phyloP scores from a whole-genome alignment of 2,888 invertebrate species.

The Drosophila anomalata region DNA sequence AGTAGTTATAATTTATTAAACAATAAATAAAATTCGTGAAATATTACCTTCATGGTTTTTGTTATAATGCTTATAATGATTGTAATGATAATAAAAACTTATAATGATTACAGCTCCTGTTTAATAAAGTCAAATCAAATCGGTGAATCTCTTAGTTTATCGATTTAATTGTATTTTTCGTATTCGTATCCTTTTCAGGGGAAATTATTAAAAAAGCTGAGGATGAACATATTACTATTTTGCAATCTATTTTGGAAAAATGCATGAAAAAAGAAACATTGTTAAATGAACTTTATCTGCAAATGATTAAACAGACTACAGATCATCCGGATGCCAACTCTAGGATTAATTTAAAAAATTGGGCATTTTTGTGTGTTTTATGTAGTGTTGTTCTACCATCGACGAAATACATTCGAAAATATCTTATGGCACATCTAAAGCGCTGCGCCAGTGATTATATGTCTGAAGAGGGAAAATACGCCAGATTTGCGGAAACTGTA shows the following conservation, averaged over 20 bases:
- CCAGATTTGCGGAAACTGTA: constrained; percentile 95
- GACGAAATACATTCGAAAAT: constrained; percentile 92
- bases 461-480: constrained; percentile 97
- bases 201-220: constrained; percentile 89
- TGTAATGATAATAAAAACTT: too few species aligned
- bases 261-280: constrained; percentile 95
- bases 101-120: too few species aligned
- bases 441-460: constrained; percentile 94
- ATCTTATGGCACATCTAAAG: constrained; percentile 94
- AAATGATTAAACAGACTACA: constrained; percentile 96
- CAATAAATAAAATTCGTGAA: too few species aligned
- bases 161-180: neutral
- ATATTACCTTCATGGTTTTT: too few species aligned
- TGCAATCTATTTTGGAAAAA: constrained; percentile 95
- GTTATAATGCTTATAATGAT: too few species aligned
- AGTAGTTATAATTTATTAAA: too few species aligned
- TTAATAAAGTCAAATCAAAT: too few species aligned
- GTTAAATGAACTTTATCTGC: constrained; percentile 94
- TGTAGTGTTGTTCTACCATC: constrained; percentile 94
- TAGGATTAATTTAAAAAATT: constrained; percentile 93
- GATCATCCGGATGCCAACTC: constrained; percentile 95
- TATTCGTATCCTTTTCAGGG: constrained; percentile 76
- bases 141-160: too few species aligned
- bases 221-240: constrained; percentile 94
- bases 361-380: constrained; percentile 93